These are phyloP conservation scores for Drosophila anomalipes DNA, from an alignment of 2,888 invertebrate genomes.

Conservation along the genomic window DNA sequence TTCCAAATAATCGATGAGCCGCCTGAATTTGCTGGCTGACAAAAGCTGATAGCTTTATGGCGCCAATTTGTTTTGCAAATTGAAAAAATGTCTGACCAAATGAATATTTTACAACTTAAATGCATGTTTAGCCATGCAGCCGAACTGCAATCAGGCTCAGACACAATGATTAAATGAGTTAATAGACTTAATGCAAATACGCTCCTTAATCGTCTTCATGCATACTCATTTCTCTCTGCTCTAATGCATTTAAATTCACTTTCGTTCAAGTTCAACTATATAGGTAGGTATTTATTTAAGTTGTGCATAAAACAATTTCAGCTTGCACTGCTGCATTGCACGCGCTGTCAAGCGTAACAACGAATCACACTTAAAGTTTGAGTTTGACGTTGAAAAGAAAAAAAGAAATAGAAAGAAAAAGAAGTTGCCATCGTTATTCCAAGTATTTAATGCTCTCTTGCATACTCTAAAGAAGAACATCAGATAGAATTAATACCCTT, in stretches of 20 bases:
- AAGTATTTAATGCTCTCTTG: slow-evolving; percentile 19
- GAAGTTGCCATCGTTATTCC: background rate
- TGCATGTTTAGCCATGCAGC: background rate
- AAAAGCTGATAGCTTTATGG: slow-evolving; percentile 18
- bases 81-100: no score
- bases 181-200: background rate
- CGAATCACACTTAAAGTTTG: slow-evolving; percentile 63
- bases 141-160: background rate
- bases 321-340: slow-evolving; percentile 43
- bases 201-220: background rate
- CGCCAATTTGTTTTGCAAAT: background rate
- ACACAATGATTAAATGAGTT: background rate
- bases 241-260: slow-evolving; percentile 23
- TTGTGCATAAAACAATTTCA: slow-evolving; percentile 20
- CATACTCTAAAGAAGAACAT: background rate
- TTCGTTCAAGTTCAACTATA: slow-evolving; percentile 30
- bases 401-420: background rate
- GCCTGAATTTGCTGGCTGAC: background rate
- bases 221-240: slow-evolving; percentile 6
- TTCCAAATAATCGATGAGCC: background rate
- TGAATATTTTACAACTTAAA: background rate
- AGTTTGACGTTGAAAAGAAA: slow-evolving; percentile 37
- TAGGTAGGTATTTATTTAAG: background rate
- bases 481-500: background rate
- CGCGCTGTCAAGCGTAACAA: slow-evolving; percentile 68